phyloP scores from a whole-genome alignment of 2,113 vertebrate species.

The Gorsachius goisagi region DNA sequence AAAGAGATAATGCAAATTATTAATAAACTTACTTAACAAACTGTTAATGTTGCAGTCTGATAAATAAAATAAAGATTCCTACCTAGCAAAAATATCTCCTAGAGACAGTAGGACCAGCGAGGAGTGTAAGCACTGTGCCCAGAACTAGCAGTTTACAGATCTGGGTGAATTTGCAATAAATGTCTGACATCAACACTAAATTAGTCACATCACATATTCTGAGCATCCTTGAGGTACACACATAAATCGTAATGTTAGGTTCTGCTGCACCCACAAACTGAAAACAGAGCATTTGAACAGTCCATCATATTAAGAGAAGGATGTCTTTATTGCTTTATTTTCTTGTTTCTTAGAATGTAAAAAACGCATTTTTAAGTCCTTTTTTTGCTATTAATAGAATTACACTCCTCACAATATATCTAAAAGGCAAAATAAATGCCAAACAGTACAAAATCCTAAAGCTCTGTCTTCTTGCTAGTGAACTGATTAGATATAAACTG shows the following conservation, averaged over 20 bases:
- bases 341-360: neutral
- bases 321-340: neutral
- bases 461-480: neutral
- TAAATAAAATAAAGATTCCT: neutral
- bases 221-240: neutral
- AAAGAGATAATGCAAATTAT: neutral
- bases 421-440: neutral
- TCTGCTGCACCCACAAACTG: neutral
- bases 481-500: neutral
- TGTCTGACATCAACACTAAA: neutral
- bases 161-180: neutral
- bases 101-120: neutral
- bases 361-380: neutral
- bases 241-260: neutral
- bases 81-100: neutral
- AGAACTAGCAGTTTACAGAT: neutral
- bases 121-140: neutral
- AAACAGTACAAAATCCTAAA: neutral
- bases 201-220: neutral
- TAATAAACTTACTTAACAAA: neutral
- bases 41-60: neutral
- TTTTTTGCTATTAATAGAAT: neutral
- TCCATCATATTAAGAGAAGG: neutral
- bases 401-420: accelerated
- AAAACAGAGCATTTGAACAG: neutral